A percentile compares a stretch with the other conserved stretches of the same genome.
Conservation (phyloP, 2,113 vertebrate genomes). For the Numenius arquata region DNA sequence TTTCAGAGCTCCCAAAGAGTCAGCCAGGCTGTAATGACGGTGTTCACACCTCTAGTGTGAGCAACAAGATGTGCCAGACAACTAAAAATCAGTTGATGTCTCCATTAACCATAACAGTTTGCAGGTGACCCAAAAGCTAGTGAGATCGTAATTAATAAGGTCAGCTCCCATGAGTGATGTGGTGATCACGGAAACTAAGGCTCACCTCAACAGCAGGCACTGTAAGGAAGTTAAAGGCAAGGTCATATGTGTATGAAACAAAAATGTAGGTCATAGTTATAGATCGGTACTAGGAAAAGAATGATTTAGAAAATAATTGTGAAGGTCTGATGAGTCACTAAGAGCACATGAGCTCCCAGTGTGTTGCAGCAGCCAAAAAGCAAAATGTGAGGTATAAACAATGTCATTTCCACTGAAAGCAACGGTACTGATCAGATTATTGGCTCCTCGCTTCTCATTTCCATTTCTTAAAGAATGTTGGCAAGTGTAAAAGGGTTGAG, state of each 20-base stretch:
- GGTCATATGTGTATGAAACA: background rate
- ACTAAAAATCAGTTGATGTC: background rate
- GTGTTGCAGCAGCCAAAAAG: background rate
- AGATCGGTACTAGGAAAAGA: background rate
- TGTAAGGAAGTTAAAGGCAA: background rate
- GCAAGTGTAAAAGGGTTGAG: background rate
- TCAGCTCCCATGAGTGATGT: background rate
- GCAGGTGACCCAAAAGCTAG: background rate
- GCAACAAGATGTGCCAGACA: background rate
- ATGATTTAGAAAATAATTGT: background rate
- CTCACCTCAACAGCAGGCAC: background rate
- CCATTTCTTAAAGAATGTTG: background rate
- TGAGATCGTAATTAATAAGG: background rate
- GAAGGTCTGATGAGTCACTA: background rate
- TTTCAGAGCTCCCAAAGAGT: background rate
- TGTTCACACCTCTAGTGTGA: background rate
- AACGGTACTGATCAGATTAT: background rate
- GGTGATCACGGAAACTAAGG: background rate
- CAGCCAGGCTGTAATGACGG: background rate
- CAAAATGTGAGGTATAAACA: background rate
- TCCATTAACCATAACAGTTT: background rate
- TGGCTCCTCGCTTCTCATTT: background rate
- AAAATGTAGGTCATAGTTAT: background rate
- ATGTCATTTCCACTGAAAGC: background rate
- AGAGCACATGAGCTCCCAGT: background rate